A percentile compares a stretch with the other conserved stretches of the same genome.
Evolutionary conservation across 2,113 vertebrate species (phyloP).

Genomic region (Ailurus styani): DNA sequence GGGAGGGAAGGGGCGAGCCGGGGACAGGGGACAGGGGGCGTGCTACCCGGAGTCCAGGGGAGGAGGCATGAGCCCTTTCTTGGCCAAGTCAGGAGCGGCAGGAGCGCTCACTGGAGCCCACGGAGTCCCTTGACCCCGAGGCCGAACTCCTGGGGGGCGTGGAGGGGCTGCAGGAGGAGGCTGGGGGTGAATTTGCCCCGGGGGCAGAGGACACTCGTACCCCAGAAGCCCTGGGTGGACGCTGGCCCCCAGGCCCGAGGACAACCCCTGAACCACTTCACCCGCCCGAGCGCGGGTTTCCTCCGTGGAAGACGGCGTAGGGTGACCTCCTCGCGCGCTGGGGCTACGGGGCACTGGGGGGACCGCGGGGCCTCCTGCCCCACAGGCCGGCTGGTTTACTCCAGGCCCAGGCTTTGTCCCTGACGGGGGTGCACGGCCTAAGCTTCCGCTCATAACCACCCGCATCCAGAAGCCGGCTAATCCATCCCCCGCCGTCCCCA

Average conservation of each 20-base stretch:
- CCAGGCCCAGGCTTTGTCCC: too few relatives aligned
- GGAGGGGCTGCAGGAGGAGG: accelerated
- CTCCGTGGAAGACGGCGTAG: not conserved
- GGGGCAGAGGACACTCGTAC: too few relatives aligned
- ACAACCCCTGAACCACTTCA: accelerated
- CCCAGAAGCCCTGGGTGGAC: not conserved
- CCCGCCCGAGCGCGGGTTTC: not conserved
- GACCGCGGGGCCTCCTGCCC: too few relatives aligned
- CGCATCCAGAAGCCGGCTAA: too few relatives aligned
- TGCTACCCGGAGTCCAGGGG: accelerated
- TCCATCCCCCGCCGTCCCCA: not conserved
- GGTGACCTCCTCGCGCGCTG: accelerated
- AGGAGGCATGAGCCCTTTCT: not conserved
- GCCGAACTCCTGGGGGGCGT: accelerated
- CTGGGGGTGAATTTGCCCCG: too few relatives aligned
- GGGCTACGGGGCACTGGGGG: not conserved
- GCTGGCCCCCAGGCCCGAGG: accelerated
- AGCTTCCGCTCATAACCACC: too few relatives aligned
- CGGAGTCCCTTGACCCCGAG: not conserved
- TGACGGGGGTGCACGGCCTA: too few relatives aligned
- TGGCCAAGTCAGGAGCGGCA: not conserved
- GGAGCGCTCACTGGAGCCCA: too few relatives aligned
- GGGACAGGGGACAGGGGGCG: not conserved
- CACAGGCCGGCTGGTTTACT: too few relatives aligned
- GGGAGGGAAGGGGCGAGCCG: too few relatives aligned